Evolutionary conservation across 2,888 invertebrate species (phyloP).

Genomic region (Thecocarcelia acutangulata): DNA sequence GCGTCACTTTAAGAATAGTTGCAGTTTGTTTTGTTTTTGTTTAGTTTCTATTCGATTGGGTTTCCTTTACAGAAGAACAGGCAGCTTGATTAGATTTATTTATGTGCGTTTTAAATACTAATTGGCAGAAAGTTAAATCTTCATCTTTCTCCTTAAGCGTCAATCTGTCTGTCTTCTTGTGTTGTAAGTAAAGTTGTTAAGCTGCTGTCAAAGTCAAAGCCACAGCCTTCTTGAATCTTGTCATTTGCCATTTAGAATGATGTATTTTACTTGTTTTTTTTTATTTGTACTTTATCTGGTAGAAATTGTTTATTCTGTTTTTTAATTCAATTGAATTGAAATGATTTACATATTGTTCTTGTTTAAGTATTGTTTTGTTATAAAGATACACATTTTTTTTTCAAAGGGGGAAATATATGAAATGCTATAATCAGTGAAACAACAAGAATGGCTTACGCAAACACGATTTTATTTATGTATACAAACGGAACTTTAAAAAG

Average conservation of each 20-base stretch:
- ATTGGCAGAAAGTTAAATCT: constrained; percentile 64
- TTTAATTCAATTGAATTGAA: constrained; percentile 35
- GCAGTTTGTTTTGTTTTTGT: not conserved
- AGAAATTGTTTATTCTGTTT: constrained; percentile 26
- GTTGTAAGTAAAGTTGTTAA: constrained; percentile 63
- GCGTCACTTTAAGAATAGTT: not conserved
- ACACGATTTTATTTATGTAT: no score
- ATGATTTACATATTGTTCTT: constrained; percentile 40
- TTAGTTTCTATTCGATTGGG: no score
- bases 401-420: no score
- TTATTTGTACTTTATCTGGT: constrained; percentile 32
- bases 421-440: no score
- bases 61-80: not conserved
- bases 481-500: no score
- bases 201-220: constrained; percentile 49
- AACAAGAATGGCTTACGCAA: no score
- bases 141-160: not conserved
- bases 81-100: constrained; percentile 53
- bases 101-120: constrained; percentile 62
- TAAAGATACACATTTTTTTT: not conserved
- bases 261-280: constrained; percentile 43
- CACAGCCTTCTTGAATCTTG: constrained; percentile 40
- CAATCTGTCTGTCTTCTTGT: not conserved
- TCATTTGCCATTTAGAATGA: constrained; percentile 60
- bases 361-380: not conserved